A percentile compares a stretch with the other conserved stretches of the same genome.
phyloP scores from a whole-genome alignment of 2,113 vertebrate species.

The Malaclemys terrapin region DNA sequence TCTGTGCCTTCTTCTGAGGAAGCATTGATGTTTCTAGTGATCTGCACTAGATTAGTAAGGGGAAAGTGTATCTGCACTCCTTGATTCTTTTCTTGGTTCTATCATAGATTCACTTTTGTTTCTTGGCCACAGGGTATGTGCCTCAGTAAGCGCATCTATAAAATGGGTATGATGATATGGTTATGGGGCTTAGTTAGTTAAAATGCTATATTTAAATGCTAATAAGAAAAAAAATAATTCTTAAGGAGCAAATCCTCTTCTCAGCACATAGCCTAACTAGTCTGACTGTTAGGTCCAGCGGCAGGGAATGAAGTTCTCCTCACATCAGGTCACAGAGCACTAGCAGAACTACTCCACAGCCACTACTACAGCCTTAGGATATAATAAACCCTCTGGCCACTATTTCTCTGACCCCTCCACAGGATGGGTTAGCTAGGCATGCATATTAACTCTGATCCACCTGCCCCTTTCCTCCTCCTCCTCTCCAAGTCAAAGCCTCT shows the following conservation, averaged over 20 bases:
- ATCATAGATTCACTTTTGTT: not conserved
- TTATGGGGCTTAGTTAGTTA: not conserved
- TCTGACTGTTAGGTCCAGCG: not conserved
- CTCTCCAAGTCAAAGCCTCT: not conserved
- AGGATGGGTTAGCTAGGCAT: not conserved
- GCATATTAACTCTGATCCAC: not conserved
- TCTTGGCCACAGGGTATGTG: not conserved
- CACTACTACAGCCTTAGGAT: not conserved
- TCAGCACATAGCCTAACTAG: not conserved
- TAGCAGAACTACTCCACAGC: not conserved
- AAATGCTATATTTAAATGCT: not conserved
- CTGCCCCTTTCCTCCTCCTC: not conserved
- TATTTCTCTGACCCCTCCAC: not conserved
- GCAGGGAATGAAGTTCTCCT: not conserved
- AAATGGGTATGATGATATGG: not conserved
- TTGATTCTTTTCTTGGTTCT: not conserved
- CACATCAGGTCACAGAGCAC: not conserved
- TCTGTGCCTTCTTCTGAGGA: not conserved
- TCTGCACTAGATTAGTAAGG: not conserved
- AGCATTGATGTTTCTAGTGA: not conserved
- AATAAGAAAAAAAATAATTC: not conserved
- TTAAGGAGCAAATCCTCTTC: not conserved
- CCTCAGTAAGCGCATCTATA: not conserved
- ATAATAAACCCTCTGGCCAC: not conserved
- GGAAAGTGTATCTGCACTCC: not conserved